Evolutionary conservation across 2,888 invertebrate genomes (phyloP), one percentile per base, ranked within the genome.

Genomic region (Drosophila fulvimacula): DNA sequence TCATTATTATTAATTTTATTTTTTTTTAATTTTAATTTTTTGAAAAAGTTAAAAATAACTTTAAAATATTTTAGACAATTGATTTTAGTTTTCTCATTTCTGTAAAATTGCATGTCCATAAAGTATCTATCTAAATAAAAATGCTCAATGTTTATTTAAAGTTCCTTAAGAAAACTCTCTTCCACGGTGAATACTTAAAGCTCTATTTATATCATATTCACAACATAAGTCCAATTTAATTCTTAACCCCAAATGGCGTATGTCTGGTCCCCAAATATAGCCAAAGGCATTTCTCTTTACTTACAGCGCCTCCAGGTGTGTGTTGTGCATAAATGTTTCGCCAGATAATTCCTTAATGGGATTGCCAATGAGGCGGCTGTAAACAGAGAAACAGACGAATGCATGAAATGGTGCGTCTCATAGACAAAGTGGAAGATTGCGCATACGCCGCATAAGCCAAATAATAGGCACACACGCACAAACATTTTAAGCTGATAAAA

Each of bases 221-320:
- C 41, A 51, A 60, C 52, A 61, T 70, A 62, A 68, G 66, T 60
- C 71, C 34, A 38, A 61, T 48, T 53, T 57, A 64, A 46, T 46
- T 51, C 30, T 56, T 51, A 69, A 52, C 64, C 73, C 55, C 42
- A 62, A 69, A 42, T 15, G 55, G 9, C 38, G 15, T n/a, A 73
- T 24, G 24, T 5, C 59, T 59, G 58, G 55, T n/a, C 30, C 64
- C 39, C 21, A 42, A 51, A 55, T 62, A 34, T 19, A 30, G 46
- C 36, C 21, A 0, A 5, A 46, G 46, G 52, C 49, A 42, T 53
- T 65, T 27, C 34, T 49, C 5, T 59, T 21, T 57, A 93, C 94
- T 93, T 91, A 94, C 94, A 94, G 90, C 79, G 93, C 93, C 60
- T 93, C 92, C 74, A 94, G 90, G 76, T 92, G 91, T 59, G 73